Evolutionary conservation across 2,113 vertebrate genomes (phyloP), one percentile per base, ranked within the genome.

Genomic region (Phalacrocorax brasilianus): DNA sequence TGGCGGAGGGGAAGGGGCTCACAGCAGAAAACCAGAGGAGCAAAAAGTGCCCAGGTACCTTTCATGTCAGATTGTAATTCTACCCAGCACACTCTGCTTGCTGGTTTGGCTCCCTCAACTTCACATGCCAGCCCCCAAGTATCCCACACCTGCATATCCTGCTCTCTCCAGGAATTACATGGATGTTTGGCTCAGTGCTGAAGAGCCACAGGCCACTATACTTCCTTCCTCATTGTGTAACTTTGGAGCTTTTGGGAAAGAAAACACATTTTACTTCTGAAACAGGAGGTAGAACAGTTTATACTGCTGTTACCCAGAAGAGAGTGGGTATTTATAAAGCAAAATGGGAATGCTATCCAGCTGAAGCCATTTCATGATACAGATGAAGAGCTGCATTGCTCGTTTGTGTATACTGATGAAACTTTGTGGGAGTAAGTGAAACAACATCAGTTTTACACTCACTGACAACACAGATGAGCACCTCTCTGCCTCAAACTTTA

Each of bases 41-140:
- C 16, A 81, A 33, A 45, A 78, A 14, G 3, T 17, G 19, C 12
- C 27, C 7, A 14, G 20, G 8, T 62, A 35, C n/a, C 7, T 72
- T 81, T 65, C 9, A 5, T 10, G 7, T 35, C 55, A 38, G 38
- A 42, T 1, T 84, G 12, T 35, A 40, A 55, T 52, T 45, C 52
- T 72, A 19, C 12, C 8, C 16, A 63, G 35, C 6, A 1, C 4
- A 32, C 11, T 67, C 35, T 67, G 5, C 17, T 67, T 75, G 30
- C 5, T 71, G 40, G 18, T 66, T 82, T 83, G 21, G 21, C 7
- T 40, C 10, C 12, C 19, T 55, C 30, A 1, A 3, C 18, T 67
- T 17, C 2, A 1, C 14, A 8, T 63, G 5, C 8, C 24, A 58
- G 8, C 6, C 5, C 19, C 19, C 19, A 49, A 7, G 53, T 11